Conservation (phyloP, 2,113 vertebrate species). For the human region DNA sequence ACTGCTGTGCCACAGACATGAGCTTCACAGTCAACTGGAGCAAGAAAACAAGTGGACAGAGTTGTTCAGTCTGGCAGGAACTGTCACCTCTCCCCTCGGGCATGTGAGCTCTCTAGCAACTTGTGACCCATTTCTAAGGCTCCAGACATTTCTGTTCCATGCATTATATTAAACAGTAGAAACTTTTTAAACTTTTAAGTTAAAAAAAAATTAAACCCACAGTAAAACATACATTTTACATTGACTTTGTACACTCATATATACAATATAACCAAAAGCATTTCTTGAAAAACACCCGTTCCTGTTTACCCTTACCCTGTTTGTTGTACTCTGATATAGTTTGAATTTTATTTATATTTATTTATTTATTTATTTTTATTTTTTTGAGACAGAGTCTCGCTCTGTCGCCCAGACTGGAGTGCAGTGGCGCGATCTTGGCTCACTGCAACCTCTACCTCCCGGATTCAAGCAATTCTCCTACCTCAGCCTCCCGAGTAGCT, state of each 20-base stretch:
- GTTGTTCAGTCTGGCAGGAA: neutral
- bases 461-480: too few species aligned
- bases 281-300: neutral
- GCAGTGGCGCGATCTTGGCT: accelerated
- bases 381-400: neutral
- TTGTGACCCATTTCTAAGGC: neutral
- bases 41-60: neutral
- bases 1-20: neutral
- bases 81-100: neutral
- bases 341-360: neutral
- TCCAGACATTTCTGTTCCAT: neutral
- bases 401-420: neutral
- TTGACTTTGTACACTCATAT: neutral
- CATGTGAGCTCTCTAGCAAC: neutral
- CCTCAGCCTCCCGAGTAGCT: too few species aligned
- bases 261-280: neutral
- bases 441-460: neutral
- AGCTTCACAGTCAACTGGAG: neutral
- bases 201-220: neutral
- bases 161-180: neutral
- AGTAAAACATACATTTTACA: neutral
- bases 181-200: neutral
- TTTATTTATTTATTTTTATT: neutral
- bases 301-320: neutral
- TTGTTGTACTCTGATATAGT: neutral